A percentile compares a stretch with the other conserved stretches of the same genome.
Conservation (phyloP, 2,888 invertebrate genomes). For the Heliothis peltigera region DNA sequence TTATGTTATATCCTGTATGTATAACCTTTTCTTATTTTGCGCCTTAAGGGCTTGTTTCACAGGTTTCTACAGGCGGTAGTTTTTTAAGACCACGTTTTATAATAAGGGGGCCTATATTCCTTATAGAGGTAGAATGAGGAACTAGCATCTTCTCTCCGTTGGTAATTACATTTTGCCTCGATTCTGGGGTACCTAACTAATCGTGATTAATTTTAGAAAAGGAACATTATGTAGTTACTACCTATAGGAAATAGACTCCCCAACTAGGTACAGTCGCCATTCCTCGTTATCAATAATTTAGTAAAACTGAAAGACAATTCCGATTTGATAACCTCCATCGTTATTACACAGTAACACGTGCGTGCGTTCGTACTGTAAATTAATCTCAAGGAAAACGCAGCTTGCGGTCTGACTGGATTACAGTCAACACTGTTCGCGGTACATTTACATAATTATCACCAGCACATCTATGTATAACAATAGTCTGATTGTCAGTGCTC, state of each 20-base stretch:
- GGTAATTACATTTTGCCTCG: too few species aligned
- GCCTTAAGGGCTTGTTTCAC: too few species aligned
- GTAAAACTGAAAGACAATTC: constrained; percentile 32
- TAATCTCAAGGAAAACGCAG: constrained; percentile 49
- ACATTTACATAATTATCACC: constrained; percentile 34
- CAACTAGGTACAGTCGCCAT: not conserved
- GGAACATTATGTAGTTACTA: not conserved
- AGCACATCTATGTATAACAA: constrained; percentile 23
- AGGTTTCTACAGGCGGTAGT: too few species aligned
- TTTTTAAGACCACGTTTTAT: too few species aligned
- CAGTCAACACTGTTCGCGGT: constrained; percentile 23
- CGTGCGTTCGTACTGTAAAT: constrained; percentile 38
- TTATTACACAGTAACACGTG: constrained; percentile 39
- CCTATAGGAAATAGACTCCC: not conserved
- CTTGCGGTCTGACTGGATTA: constrained; percentile 21
- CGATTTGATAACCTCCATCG: constrained; percentile 25
- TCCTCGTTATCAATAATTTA: constrained; percentile 14
- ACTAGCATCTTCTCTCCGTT: too few species aligned
- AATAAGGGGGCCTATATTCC: too few species aligned
- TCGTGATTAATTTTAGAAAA: not conserved
- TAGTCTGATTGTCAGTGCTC: constrained; percentile 14
- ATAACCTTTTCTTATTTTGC: constrained; percentile 1
- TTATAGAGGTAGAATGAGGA: too few species aligned
- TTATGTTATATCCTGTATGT: not conserved
- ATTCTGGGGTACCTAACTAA: too few species aligned